Percentiles rank a stretch among this genome's conserved stretches.
Conservation (phyloP, 2,113 vertebrate genomes). For the Taurulus bubalis region DNA sequence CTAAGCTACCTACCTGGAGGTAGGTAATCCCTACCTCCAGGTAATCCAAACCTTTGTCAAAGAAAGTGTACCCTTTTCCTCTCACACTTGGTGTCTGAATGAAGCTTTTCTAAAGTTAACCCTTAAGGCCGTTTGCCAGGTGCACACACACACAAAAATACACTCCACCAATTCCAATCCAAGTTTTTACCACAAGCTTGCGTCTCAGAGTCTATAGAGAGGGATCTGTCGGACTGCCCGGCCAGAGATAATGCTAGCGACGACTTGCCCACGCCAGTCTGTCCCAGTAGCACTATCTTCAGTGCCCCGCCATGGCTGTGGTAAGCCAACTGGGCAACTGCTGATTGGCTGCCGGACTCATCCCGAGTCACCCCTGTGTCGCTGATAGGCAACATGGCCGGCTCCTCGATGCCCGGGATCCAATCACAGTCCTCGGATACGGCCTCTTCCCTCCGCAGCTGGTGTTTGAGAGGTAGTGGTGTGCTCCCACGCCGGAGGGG, state of each 20-base stretch:
- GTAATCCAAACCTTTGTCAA: not conserved
- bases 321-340: constrained; percentile 56
- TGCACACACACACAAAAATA: constrained; percentile 10
- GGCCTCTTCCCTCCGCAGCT: constrained; percentile 83
- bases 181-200: constrained; percentile 79
- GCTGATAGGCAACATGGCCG: constrained; percentile 75
- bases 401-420: constrained; percentile 75
- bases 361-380: constrained; percentile 71
- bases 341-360: constrained; percentile 66
- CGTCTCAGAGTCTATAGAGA: constrained; percentile 78
- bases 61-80: not conserved
- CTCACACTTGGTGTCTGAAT: not conserved
- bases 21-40: not conserved
- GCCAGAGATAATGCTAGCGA: constrained; percentile 89
- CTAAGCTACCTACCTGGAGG: not conserved
- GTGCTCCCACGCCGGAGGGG: constrained; percentile 84
- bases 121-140: not conserved
- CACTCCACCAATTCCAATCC: not conserved
- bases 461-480: constrained; percentile 85
- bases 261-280: constrained; percentile 92
- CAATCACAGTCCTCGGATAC: constrained; percentile 84
- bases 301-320: constrained; percentile 77
- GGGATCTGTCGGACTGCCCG: constrained; percentile 82
- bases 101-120: not conserved
- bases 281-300: constrained; percentile 87